These are phyloP conservation scores for Elmis aenea DNA, from an alignment of 2,888 invertebrate genomes.

Conservation along the genomic window DNA sequence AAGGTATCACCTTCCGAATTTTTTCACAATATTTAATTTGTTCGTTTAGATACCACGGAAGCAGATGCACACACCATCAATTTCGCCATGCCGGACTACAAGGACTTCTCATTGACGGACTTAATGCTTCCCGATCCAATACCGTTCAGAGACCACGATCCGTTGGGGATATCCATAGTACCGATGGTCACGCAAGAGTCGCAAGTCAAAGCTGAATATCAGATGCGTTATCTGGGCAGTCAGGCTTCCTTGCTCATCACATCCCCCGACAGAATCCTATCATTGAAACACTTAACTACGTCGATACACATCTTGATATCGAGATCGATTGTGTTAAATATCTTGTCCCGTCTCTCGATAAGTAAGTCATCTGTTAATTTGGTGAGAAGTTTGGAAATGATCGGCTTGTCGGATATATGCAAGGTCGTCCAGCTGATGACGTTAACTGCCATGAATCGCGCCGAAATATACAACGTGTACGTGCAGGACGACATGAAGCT, in stretches of 20 bases:
- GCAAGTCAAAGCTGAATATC: slow-evolving; percentile 32
- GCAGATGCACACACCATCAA: slow-evolving; percentile 35
- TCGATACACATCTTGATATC: slow-evolving; percentile 53
- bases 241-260: slow-evolving; percentile 50
- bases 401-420: slow-evolving; percentile 53
- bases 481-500: slow-evolving; percentile 26
- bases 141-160: slow-evolving; percentile 49
- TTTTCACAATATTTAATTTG: slow-evolving; percentile 5
- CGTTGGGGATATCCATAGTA: slow-evolving; percentile 50
- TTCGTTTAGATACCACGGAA: slow-evolving; percentile 36
- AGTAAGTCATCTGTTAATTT: slow-evolving; percentile 37
- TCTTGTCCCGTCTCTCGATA: slow-evolving; percentile 46
- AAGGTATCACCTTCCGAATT: no score
- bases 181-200: slow-evolving; percentile 39
- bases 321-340: slow-evolving; percentile 52
- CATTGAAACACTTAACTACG: slow-evolving; percentile 49
- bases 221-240: slow-evolving; percentile 45
- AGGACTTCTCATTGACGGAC: slow-evolving; percentile 40
- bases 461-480: slow-evolving; percentile 42
- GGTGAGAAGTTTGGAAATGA: slow-evolving; percentile 39
- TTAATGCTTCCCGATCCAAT: slow-evolving; percentile 37
- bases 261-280: slow-evolving; percentile 49
- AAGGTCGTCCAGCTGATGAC: slow-evolving; percentile 57
- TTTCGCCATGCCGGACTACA: slow-evolving; percentile 33
- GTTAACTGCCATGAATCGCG: slow-evolving; percentile 53